Evolutionary conservation across 2,113 vertebrate species (phyloP).

Genomic region (Rattus norvegicus): GRCr8 NC_086020.1:6925501-6926000

Average conservation of each 20-base stretch:
- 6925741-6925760: conserved; percentile 38
- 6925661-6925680: conserved; percentile 45
- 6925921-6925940: conserved; percentile 48
- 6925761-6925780: conserved; percentile 45
- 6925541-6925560: background rate
- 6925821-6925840: background rate
- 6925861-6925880: conserved; percentile 48
- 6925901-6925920: conserved; percentile 41
- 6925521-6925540: background rate
- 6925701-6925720: background rate
- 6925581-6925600: background rate
- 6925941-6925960: conserved; percentile 51
- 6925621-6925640: conserved; percentile 53
- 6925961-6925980: conserved; percentile 20
- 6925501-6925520: conserved; percentile 16
- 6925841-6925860: conserved; percentile 64
- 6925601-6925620: conserved; percentile 10
- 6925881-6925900: conserved; percentile 60
- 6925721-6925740: background rate
- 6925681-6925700: background rate
- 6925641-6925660: background rate
- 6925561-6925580: accelerated
- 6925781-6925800: no score
- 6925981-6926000: conserved; percentile 58
- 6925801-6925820: no score